Evolutionary conservation across 2,113 vertebrate genomes (phyloP), one percentile per base, ranked within the genome.

Genomic region (Atractosteus spatula): DNA sequence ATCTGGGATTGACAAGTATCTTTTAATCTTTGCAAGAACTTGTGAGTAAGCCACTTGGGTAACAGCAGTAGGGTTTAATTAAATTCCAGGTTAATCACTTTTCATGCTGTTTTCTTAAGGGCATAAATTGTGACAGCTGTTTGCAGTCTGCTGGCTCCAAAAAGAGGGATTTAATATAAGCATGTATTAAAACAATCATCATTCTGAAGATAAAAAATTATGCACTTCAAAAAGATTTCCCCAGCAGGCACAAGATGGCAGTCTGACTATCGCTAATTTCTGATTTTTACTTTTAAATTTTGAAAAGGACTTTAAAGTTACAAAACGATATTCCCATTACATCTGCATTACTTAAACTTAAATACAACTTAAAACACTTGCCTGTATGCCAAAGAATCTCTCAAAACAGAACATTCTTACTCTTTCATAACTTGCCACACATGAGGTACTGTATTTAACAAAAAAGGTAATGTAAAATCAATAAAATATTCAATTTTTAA

Each of bases 31-130:
- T 64, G 62, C 62, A 64, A 64, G 62, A 41, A 41, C 62, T 41
- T 64, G 62, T 29, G 62, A 64, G 62, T 42, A 64, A 64, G 41
- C 62, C 62, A 64, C 62, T 41, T 16, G 62, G 62, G 62, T 62
- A 64, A 42, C 62, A 64, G 62, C 62, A 64, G 62, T 29, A 64
- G 62, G 17, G 17, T 42, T 64, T 64, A 64, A 64, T 64, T 64
- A 29, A 64, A 64, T 17, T 64, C 17, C 62, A 64, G 62, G 62
- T 64, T 64, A 64, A 64, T 64, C 62, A 64, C 62, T 64, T 64
- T 17, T 41, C 62, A 64, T 42, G 62, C 62, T 64, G 62, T 62
- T 64, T 64, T 64, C 59, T 64, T 64, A 64, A 64, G 62, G 62
- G 62, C 17, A 64, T 64, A 17, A 64, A 16, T 64, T 41, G 5